A percentile compares a stretch with the other conserved stretches of the same genome.
These are phyloP conservation scores for Crotalus tigris DNA, from an alignment of 2,113 vertebrate species.

Conservation along the genomic window DNA sequence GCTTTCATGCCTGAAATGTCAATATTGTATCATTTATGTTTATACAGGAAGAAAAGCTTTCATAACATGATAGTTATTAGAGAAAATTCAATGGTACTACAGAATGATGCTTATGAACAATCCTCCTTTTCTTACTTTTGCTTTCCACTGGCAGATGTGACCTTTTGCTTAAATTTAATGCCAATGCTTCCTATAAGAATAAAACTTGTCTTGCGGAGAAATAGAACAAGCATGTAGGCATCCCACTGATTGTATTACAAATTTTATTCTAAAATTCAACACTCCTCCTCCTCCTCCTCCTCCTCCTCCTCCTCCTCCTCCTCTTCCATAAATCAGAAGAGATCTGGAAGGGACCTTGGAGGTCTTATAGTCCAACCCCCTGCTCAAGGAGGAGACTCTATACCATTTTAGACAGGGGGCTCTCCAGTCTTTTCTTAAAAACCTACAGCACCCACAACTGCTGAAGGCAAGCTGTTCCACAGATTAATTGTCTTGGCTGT, in stretches of 20 bases:
- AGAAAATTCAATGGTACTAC: background rate
- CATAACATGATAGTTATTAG: background rate
- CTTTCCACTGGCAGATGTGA: background rate
- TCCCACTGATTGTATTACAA: background rate
- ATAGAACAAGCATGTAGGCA: background rate
- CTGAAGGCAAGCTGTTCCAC: too few species aligned
- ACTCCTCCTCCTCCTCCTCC: background rate
- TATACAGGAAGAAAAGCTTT: background rate
- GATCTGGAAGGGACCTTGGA: too few species aligned
- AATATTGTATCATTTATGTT: background rate
- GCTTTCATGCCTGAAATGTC: background rate
- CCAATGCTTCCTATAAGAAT: background rate
- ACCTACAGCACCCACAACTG: too few species aligned
- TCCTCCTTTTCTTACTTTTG: background rate
- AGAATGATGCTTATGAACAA: background rate
- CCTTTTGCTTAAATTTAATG: background rate
- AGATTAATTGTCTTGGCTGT: too few species aligned
- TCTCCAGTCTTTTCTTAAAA: too few species aligned
- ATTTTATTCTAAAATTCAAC: background rate
- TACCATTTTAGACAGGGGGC: too few species aligned
- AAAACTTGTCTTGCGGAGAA: background rate
- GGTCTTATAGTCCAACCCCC: too few species aligned
- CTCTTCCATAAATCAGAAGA: too few species aligned
- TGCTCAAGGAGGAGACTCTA: too few species aligned
- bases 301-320: too few species aligned